Percentiles rank a stretch among this genome's conserved stretches.
Conservation (phyloP, 1,140 invertebrate species). For the Neelides sp. region DNA sequence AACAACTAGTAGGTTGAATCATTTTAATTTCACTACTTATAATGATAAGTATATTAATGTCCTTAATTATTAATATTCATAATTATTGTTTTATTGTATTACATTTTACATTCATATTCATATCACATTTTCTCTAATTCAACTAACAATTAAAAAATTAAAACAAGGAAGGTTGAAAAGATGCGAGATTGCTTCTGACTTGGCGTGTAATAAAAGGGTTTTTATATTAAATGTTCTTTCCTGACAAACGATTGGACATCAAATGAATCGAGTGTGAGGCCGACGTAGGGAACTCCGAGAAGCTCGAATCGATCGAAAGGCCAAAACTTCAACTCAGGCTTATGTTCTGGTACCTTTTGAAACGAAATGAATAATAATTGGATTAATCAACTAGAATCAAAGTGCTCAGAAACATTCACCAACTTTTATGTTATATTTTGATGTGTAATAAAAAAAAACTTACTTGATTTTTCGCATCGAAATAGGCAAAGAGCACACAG, state of each 20-base stretch:
- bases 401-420: not conserved
- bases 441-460: not conserved
- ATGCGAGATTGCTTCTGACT: no score
- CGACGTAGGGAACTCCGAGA: conserved; percentile 55
- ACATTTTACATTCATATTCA: no score
- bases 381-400: not conserved
- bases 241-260: not conserved
- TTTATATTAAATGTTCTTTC: conserved; percentile 26
- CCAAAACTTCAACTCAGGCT: conserved; percentile 57
- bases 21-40: no score
- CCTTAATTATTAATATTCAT: no score
- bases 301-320: conserved; percentile 55
- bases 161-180: no score
- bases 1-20: no score
- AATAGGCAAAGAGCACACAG: conserved; percentile 62
- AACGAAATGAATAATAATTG: conserved; percentile 5
- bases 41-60: no score
- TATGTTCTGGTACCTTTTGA: conserved; percentile 47
- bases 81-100: no score
- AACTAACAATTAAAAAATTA: no score
- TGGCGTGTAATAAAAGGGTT: not conserved
- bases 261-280: conserved; percentile 3
- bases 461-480: conserved; percentile 55
- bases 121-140: no score
- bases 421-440: not conserved